These are phyloP conservation scores for Hypselothyrea guttata DNA, from an alignment of 2,888 invertebrate species.

Conservation along the genomic window DNA sequence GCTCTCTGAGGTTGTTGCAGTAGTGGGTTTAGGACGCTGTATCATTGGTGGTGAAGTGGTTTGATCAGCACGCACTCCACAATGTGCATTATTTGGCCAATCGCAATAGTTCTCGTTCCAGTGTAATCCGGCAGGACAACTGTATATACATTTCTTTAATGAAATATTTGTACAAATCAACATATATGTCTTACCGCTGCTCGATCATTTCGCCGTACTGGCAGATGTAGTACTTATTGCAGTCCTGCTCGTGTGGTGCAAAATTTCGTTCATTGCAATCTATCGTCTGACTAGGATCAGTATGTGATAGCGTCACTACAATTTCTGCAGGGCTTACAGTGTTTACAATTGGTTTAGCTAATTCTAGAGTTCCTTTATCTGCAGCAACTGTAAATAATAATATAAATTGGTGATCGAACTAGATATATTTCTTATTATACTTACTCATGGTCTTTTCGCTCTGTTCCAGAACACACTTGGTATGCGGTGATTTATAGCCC, in stretches of 20 bases:
- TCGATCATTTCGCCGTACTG: conserved; percentile 88
- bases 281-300: conserved; percentile 30
- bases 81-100: conserved; percentile 89
- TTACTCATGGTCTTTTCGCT: conserved; percentile 79
- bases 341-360: conserved; percentile 50
- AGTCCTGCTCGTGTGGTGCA: conserved; percentile 86
- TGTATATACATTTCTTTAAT: conserved; percentile 21
- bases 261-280: conserved; percentile 82
- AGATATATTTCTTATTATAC: conserved; percentile 20
- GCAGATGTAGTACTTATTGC: conserved; percentile 91
- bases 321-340: conserved; percentile 22
- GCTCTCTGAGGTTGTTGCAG: conserved; percentile 40
- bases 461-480: conserved; percentile 84
- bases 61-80: conserved; percentile 79
- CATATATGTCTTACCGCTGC: conserved; percentile 81
- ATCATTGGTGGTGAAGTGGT: conserved; percentile 60
- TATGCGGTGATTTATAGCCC: conserved; percentile 86
- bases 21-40: conserved; percentile 52
- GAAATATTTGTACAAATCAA: too few relatives aligned
- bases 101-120: conserved; percentile 93
- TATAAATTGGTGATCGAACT: too few relatives aligned
- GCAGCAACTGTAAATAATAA: conserved; percentile 50
- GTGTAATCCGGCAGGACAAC: conserved; percentile 88
- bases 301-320: conserved; percentile 24
- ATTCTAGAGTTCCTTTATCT: conserved; percentile 22